Conservation (phyloP, 2,888 invertebrate genomes). For the Hirudinaria manillensis region DNA sequence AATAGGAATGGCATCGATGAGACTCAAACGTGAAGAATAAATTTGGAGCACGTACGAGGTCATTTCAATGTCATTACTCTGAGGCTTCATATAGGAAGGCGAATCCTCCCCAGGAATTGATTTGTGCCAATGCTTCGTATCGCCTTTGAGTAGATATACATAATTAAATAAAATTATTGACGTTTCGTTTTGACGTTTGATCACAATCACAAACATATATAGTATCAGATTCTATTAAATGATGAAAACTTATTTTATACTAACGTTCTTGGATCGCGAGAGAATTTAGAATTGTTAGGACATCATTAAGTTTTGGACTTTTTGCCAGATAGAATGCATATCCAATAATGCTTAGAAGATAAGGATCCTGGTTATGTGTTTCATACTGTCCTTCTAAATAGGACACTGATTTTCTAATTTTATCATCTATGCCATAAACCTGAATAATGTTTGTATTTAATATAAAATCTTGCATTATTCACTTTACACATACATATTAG, state of each 20-base stretch:
- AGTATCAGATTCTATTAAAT: no score
- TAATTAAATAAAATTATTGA: background rate
- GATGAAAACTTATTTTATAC: no score
- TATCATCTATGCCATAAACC: no score
- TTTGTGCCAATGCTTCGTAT: conserved; percentile 45
- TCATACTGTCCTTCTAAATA: no score
- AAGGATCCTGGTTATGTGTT: background rate
- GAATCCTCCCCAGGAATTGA: no score
- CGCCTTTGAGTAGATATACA: conserved; percentile 40
- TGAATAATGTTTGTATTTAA: no score
- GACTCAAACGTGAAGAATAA: conserved; percentile 39
- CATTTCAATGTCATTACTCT: conserved; percentile 46
- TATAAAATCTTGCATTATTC: no score
- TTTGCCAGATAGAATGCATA: conserved; percentile 6
- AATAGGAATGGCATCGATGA: conserved; percentile 42
- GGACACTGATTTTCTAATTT: no score
- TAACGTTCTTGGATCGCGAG: no score
- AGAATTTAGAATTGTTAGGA: background rate
- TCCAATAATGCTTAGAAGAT: conserved; percentile 4
- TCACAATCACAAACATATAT: conserved; percentile 39
- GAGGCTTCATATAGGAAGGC: background rate
- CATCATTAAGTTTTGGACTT: background rate
- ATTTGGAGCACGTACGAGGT: conserved; percentile 52
- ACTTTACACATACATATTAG: no score
- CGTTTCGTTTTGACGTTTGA: background rate